Conservation (phyloP, 2,797 vertebrate species). For the Dendrocincla fuliginosa region DNA sequence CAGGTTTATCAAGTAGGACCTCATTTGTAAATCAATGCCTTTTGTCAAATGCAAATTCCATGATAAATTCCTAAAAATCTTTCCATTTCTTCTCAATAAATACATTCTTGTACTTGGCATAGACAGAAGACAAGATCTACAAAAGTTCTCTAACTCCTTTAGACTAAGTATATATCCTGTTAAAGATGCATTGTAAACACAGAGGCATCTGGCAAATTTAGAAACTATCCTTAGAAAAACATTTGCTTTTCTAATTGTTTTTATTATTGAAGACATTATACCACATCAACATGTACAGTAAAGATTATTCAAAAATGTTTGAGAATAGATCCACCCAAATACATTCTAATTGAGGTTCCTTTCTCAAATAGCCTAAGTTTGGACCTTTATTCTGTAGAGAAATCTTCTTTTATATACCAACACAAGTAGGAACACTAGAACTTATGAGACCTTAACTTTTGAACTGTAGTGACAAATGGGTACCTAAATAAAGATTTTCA, state of each 20-base stretch:
- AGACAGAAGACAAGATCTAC: background rate
- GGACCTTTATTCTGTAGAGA: background rate
- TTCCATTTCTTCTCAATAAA: background rate
- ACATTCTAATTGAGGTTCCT: background rate
- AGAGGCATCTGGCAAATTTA: background rate
- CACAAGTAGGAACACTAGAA: background rate
- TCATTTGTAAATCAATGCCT: background rate
- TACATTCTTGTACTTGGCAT: background rate
- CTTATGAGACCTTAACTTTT: background rate
- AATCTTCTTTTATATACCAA: background rate
- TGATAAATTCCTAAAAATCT: background rate
- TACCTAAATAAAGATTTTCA: background rate
- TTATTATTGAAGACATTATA: background rate
- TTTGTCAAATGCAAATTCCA: background rate
- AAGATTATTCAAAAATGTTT: background rate
- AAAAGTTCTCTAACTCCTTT: background rate
- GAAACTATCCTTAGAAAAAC: background rate
- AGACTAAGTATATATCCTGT: background rate
- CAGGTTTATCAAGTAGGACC: background rate
- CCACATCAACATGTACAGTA: background rate
- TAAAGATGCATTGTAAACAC: background rate
- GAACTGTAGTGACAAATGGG: background rate
- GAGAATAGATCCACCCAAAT: background rate
- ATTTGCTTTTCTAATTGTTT: background rate
- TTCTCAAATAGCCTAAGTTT: background rate